Conservation (phyloP, 2,888 invertebrate species). For the Amphipoea oculea region DNA sequence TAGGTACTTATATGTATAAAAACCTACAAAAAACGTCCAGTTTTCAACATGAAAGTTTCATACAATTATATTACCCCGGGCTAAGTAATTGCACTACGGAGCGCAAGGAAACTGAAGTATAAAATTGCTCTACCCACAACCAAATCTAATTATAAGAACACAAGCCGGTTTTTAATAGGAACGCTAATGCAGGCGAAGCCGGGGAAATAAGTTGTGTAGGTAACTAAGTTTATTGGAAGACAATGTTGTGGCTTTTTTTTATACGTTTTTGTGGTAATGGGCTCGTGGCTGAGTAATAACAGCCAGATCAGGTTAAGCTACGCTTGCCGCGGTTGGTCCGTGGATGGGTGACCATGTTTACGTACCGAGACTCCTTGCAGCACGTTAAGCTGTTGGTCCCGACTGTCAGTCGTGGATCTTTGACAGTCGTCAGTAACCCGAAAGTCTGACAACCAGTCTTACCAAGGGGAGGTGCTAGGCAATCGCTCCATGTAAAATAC, state of each 20-base stretch:
- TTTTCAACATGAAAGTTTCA: constrained; percentile 52
- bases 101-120: constrained; percentile 54
- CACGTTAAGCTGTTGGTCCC: too few relatives aligned
- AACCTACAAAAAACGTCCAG: constrained; percentile 19
- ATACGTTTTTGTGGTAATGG: background rate
- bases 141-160: constrained; percentile 66
- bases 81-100: constrained; percentile 64
- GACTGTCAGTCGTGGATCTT: too few relatives aligned
- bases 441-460: too few relatives aligned
- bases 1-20: background rate
- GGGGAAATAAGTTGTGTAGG: constrained; percentile 43
- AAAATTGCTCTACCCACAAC: constrained; percentile 59
- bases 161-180: constrained; percentile 65
- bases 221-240: constrained; percentile 40
- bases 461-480: too few relatives aligned
- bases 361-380: too few relatives aligned
- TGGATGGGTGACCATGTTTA: too few relatives aligned
- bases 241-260: constrained; percentile 2
- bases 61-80: constrained; percentile 56
- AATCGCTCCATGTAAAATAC: too few relatives aligned
- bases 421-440: too few relatives aligned
- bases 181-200: constrained; percentile 43
- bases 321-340: too few relatives aligned
- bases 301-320: too few relatives aligned
- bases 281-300: background rate